Percentiles rank a stretch among this genome's conserved stretches.
These are phyloP conservation scores for Porites divaricata DNA, from an alignment of 92 coral and sea anemone genomes.

Conservation along the genomic window DNA sequence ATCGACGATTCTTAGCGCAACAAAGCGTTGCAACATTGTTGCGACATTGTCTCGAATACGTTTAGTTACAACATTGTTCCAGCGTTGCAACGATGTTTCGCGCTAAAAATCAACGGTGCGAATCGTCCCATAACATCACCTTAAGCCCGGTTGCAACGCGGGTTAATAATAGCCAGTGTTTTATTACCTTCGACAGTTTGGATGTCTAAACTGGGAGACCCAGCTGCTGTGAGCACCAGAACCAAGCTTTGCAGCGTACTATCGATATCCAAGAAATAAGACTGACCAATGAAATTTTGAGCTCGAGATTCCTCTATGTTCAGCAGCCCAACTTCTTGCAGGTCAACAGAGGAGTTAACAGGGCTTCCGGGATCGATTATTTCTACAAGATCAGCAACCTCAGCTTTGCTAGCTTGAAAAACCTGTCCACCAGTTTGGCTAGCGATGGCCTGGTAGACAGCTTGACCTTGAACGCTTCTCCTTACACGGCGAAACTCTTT, in stretches of 20 bases:
- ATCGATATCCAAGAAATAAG: slow-evolving; percentile 43
- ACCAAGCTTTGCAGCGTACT: slow-evolving; percentile 39
- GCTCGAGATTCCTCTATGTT: slow-evolving; percentile 35
- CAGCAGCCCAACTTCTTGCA: slow-evolving; percentile 39
- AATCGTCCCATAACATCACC: no score
- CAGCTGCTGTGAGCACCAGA: slow-evolving; percentile 29
- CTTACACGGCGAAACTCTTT: slow-evolving; percentile 2
- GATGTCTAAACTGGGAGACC: slow-evolving; percentile 16
- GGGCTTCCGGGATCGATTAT: slow-evolving; percentile 45
- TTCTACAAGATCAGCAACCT: slow-evolving; percentile 37
- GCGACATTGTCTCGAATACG: no score
- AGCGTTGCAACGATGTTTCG: no score
- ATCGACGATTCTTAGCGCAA: no score
- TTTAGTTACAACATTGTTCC: no score
- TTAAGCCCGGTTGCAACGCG: not conserved
- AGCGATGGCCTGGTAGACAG: slow-evolving; percentile 54
- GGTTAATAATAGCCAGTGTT: not conserved
- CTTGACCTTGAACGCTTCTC: slow-evolving; percentile 37
- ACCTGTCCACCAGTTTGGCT: slow-evolving; percentile 76
- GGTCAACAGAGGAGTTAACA: slow-evolving; percentile 32
- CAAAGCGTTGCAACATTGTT: no score
- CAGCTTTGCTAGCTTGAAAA: slow-evolving; percentile 42
- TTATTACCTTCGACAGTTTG: slow-evolving; percentile 24
- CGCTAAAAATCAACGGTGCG: no score
- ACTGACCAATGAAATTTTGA: slow-evolving; percentile 2